phyloP scores from a whole-genome alignment of 2,888 invertebrate species.

The Venusia cambrica region DNA sequence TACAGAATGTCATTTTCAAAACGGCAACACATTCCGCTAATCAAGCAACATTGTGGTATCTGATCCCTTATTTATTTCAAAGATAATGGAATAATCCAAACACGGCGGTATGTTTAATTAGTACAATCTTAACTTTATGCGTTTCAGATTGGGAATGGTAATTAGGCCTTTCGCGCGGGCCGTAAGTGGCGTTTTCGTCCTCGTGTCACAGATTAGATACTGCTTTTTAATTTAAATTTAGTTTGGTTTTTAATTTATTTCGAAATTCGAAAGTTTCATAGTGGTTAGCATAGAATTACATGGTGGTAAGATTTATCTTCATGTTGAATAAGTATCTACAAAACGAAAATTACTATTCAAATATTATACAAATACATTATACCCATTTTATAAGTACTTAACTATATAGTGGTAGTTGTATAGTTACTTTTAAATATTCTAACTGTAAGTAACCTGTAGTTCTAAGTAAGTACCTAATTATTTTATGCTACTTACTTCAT shows the following conservation, averaged over 20 bases:
- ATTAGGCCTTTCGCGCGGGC: slow-evolving; percentile 51
- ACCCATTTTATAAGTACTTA: too few relatives aligned
- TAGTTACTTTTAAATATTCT: too few relatives aligned
- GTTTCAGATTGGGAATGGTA: slow-evolving; percentile 73
- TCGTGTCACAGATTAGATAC: slow-evolving; percentile 70
- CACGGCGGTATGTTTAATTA: slow-evolving; percentile 53
- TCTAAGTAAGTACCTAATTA: too few relatives aligned
- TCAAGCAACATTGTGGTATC: slow-evolving; percentile 14
- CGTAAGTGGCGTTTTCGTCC: slow-evolving; percentile 69
- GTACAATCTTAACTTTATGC: slow-evolving; percentile 75
- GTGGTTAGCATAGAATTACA: too few relatives aligned
- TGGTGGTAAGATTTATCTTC: too few relatives aligned
- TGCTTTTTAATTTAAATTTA: slow-evolving; percentile 38
- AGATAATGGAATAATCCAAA: slow-evolving; percentile 21
- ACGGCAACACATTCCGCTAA: slow-evolving; percentile 6
- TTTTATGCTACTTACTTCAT: too few relatives aligned
- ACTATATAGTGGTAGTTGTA: too few relatives aligned
- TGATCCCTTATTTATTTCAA: slow-evolving; percentile 19
- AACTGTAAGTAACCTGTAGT: too few relatives aligned
- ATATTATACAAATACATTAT: too few relatives aligned
- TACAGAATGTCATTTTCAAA: slow-evolving; percentile 6
- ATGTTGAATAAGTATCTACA: too few relatives aligned
- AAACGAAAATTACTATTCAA: too few relatives aligned
- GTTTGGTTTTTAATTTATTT: slow-evolving; percentile 31
- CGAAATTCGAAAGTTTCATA: slow-evolving; percentile 15